Percentiles rank a stretch among this genome's conserved stretches.
These are phyloP conservation scores for Macropus fuliginosus DNA, from an alignment of 2,797 vertebrate species.

Conservation along the genomic window DNA sequence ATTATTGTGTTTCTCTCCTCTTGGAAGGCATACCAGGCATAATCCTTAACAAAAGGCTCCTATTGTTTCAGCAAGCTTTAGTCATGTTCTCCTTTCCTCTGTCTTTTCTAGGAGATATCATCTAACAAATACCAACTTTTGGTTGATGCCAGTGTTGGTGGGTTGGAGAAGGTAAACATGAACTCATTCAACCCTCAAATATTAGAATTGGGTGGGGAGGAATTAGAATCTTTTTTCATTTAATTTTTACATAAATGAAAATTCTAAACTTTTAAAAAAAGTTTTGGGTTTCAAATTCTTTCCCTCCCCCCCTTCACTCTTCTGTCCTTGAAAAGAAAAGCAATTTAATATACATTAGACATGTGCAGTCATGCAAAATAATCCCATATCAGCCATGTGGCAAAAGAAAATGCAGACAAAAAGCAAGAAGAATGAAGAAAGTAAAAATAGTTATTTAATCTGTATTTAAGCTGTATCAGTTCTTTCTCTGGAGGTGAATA, in stretches of 20 bases:
- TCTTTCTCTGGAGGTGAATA: background rate
- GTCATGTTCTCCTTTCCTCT: background rate
- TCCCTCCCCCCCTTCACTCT: background rate
- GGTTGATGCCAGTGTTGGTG: background rate
- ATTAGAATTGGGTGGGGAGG: background rate
- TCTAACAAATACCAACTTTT: background rate
- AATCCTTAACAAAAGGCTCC: background rate
- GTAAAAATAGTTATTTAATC: background rate
- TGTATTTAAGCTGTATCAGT: background rate
- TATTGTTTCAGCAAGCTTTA: background rate
- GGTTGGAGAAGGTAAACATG: background rate
- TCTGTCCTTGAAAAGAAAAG: background rate
- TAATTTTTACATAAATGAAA: background rate
- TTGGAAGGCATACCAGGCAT: background rate
- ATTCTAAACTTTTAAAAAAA: background rate
- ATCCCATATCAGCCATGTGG: background rate
- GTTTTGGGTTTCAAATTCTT: background rate
- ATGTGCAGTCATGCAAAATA: background rate
- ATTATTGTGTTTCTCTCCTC: background rate
- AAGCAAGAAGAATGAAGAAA: background rate
- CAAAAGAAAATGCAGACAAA: background rate
- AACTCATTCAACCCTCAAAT: background rate
- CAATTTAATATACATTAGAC: background rate
- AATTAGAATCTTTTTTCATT: background rate
- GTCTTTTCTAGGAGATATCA: background rate